Percentiles rank a stretch among this genome's conserved stretches.
Conservation (phyloP, 2,888 invertebrate genomes). For the Andrena minutula region DNA sequence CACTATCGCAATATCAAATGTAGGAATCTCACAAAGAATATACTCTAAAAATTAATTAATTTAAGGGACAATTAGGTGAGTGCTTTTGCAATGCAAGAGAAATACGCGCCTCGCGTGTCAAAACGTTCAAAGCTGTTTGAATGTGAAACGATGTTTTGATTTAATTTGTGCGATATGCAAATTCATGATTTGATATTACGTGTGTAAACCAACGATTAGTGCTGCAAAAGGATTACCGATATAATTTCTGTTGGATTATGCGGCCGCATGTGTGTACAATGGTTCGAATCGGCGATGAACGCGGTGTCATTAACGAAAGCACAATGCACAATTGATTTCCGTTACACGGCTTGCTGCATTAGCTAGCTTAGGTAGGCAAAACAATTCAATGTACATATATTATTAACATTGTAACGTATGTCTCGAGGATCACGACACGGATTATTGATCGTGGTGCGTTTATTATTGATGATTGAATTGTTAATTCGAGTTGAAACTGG, state of each 20-base stretch:
- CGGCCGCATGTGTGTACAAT: not conserved
- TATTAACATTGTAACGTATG: conserved; percentile 65
- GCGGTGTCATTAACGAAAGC: conserved; percentile 23
- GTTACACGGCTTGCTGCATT: conserved; percentile 67
- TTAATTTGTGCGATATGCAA: not conserved
- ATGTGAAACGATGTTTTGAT: not conserved
- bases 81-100: not conserved
- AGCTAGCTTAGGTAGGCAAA: conserved; percentile 73
- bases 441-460: conserved; percentile 67
- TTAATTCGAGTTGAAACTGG: conserved; percentile 68
- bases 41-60: not conserved
- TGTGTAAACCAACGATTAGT: not conserved
- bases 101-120: not conserved
- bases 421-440: conserved; percentile 65
- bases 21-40: too few relatives aligned
- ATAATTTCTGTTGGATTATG: conserved; percentile 10
- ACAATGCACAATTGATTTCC: conserved; percentile 50
- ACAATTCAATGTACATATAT: conserved; percentile 73
- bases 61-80: not conserved
- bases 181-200: conserved; percentile 7
- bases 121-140: not conserved
- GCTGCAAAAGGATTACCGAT: not conserved
- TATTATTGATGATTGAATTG: conserved; percentile 72
- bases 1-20: not conserved
- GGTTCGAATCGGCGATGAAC: not conserved